phyloP scores from a whole-genome alignment of 2,113 vertebrate genomes.

The Anthoscopus minutus region DNA sequence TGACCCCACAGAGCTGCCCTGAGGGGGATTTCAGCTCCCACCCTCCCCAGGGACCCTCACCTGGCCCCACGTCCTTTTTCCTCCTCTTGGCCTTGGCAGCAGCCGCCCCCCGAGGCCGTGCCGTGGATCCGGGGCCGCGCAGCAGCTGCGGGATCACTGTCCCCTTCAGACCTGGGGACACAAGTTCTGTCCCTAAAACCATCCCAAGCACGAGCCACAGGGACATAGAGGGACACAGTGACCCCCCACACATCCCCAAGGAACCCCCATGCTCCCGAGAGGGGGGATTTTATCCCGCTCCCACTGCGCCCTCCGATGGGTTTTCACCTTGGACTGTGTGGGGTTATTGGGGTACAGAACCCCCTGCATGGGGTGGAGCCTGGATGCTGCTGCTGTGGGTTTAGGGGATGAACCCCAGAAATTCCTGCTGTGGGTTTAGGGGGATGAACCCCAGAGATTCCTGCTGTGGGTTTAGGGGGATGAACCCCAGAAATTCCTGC shows the following conservation, averaged over 20 bases:
- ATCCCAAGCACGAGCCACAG: accelerated
- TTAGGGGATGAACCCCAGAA: neutral
- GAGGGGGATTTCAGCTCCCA: neutral
- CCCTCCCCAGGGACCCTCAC: conserved; percentile 15
- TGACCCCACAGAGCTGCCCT: neutral
- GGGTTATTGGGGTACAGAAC: accelerated
- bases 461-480: neutral
- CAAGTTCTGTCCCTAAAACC: neutral
- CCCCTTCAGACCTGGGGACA: conserved; percentile 66
- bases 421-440: neutral
- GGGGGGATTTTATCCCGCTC: accelerated
- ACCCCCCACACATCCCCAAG: neutral
- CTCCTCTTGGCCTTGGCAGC: conserved; percentile 67
- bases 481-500: neutral
- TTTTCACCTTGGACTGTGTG: neutral
- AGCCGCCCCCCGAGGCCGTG: neutral
- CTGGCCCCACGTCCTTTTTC: conserved; percentile 55
- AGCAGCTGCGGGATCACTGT: conserved; percentile 22
- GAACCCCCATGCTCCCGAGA: no score
- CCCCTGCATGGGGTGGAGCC: accelerated
- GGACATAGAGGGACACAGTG: accelerated
- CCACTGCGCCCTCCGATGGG: accelerated
- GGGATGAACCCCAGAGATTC: neutral
- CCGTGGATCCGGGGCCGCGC: conserved; percentile 8
- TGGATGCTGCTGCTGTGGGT: neutral